phyloP scores from a whole-genome alignment of 2,113 vertebrate species.

The Eublepharis macularius region DNA sequence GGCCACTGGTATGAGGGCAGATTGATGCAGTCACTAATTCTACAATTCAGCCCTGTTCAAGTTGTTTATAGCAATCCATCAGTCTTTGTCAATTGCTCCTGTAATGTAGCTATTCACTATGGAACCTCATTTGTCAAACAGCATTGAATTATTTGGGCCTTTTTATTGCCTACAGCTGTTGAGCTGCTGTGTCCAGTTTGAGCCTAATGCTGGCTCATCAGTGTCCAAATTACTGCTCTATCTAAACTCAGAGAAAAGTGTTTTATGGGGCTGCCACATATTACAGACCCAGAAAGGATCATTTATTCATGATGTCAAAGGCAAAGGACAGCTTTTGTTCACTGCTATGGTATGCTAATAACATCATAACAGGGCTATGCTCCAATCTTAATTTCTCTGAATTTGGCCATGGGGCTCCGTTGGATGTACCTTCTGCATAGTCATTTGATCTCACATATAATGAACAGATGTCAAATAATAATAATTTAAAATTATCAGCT shows the following conservation, averaged over 20 bases:
- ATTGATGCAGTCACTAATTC: neutral
- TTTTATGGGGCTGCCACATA: neutral
- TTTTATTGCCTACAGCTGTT: neutral
- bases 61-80: neutral
- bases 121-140: neutral
- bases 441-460: neutral
- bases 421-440: neutral
- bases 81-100: neutral
- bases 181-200: neutral
- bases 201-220: neutral
- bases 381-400: neutral
- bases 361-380: neutral
- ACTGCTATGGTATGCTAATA: neutral
- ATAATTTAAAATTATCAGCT: neutral
- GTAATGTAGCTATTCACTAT: neutral
- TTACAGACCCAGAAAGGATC: neutral
- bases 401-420: neutral
- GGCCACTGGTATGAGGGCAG: neutral
- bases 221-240: neutral
- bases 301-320: neutral
- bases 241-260: neutral
- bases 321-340: neutral
- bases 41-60: neutral
- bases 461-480: constrained; percentile 5
- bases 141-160: neutral